Evolutionary conservation across 2,113 vertebrate species (phyloP).

Genomic region (Pachycephala philippinensis): DNA sequence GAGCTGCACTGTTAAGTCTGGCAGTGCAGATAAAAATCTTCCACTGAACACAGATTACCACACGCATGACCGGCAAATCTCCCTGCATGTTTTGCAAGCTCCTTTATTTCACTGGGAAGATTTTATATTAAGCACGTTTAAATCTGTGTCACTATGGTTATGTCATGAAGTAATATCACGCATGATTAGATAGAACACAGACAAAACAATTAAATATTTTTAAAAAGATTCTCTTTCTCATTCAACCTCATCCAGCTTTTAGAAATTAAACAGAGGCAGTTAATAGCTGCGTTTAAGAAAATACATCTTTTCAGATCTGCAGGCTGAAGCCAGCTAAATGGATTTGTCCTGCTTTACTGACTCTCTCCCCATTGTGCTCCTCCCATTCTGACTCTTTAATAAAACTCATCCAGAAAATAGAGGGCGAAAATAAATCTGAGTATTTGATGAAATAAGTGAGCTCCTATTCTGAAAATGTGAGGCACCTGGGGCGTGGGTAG

Average conservation of each 20-base stretch:
- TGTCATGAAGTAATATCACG: slow-evolving; percentile 37
- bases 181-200: slow-evolving; percentile 28
- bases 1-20: slow-evolving; percentile 21
- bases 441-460: not conserved
- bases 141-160: slow-evolving; percentile 64
- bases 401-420: not conserved
- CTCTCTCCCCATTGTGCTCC: not conserved
- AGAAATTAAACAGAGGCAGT: not conserved
- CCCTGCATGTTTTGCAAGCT: slow-evolving; percentile 25
- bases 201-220: slow-evolving; percentile 37
- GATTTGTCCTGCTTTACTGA: slow-evolving; percentile 12
- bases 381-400: not conserved
- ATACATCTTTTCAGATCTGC: not conserved
- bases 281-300: slow-evolving; percentile 8
- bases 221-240: not conserved
- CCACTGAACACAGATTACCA: slow-evolving; percentile 30
- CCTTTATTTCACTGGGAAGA: slow-evolving; percentile 22
- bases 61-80: slow-evolving; percentile 41
- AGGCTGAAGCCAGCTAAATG: not conserved
- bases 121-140: slow-evolving; percentile 25
- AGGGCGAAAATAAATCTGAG: not conserved
- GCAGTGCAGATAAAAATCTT: slow-evolving; percentile 37
- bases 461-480: not conserved
- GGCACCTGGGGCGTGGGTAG: not conserved
- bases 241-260: not conserved